Conservation (phyloP, 1,140 invertebrate species). For the Thalassaphorura encarpata region DNA sequence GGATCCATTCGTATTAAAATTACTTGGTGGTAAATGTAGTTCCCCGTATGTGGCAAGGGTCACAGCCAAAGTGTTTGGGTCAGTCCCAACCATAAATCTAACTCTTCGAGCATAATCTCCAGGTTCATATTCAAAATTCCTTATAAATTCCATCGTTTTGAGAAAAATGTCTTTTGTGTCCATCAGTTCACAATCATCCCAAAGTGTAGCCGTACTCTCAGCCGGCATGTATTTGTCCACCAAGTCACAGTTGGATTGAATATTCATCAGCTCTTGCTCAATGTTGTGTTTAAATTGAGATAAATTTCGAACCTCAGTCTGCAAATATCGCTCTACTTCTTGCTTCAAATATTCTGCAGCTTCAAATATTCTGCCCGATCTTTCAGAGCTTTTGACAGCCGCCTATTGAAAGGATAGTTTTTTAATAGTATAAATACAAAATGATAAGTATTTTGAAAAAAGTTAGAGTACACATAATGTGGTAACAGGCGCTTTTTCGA, state of each 20-base stretch:
- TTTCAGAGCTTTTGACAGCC: conserved; percentile 80
- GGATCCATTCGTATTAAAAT: conserved; percentile 34
- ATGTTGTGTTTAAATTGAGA: conserved; percentile 36
- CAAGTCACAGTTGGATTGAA: conserved; percentile 87
- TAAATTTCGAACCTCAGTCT: conserved; percentile 68
- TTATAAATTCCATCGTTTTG: conserved; percentile 83
- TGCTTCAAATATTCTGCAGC: conserved; percentile 69
- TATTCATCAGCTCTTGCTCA: conserved; percentile 74
- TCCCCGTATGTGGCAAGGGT: conserved; percentile 78
- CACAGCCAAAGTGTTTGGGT: conserved; percentile 76
- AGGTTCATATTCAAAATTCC: conserved; percentile 86
- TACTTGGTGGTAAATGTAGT: conserved; percentile 55
- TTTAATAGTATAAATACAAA: neutral
- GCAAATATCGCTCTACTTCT: conserved; percentile 79
- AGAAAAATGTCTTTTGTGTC: conserved; percentile 83
- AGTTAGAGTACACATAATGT: too few species aligned
- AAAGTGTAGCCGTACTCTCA: conserved; percentile 52
- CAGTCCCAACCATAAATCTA: conserved; percentile 72
- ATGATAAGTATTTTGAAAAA: too few species aligned
- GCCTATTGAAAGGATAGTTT: conserved; percentile 37
- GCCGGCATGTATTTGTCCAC: conserved; percentile 89
- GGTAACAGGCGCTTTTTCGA: too few species aligned
- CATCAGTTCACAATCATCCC: conserved; percentile 79
- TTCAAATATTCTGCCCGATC: conserved; percentile 79
- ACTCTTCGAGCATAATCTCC: conserved; percentile 76